Evolutionary conservation across 2,888 invertebrate genomes (phyloP).

Genomic region (Mimas tiliae): DNA sequence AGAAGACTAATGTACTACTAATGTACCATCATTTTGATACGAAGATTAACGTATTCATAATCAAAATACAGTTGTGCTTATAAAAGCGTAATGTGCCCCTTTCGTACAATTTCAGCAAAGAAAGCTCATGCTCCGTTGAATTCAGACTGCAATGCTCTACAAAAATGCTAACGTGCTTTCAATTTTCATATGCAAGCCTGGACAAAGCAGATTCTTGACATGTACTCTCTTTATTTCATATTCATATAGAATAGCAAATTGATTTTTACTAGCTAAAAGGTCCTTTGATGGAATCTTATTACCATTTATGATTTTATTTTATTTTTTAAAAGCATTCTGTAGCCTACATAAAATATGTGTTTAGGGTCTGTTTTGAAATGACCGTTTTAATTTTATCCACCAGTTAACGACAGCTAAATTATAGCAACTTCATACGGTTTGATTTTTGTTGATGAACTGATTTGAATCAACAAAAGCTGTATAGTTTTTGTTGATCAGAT

Average conservation of each 20-base stretch:
- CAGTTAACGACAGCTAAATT: no score
- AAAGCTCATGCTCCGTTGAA: slow-evolving; percentile 20
- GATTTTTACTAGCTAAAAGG: slow-evolving; percentile 9
- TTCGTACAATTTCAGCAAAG: slow-evolving; percentile 21
- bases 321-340: no score
- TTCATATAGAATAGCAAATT: slow-evolving; percentile 9
- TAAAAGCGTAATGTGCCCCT: slow-evolving; percentile 14
- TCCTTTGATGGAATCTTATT: not conserved
- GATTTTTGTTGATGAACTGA: no score
- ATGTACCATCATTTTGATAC: no score
- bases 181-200: slow-evolving; percentile 12
- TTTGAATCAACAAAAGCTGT: no score
- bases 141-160: slow-evolving; percentile 9
- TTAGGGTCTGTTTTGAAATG: no score
- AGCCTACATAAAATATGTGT: no score
- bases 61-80: slow-evolving; percentile 22
- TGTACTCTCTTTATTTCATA: not conserved
- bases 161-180: slow-evolving; percentile 21
- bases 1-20: no score
- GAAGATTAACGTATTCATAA: slow-evolving; percentile 12
- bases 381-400: no score
- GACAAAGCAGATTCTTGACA: slow-evolving; percentile 24
- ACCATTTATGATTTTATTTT: not conserved
- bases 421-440: no score
- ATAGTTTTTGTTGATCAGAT: no score